Evolutionary conservation across 1,140 invertebrate species (phyloP).

Genomic region (Bombus waltoni): DNA sequence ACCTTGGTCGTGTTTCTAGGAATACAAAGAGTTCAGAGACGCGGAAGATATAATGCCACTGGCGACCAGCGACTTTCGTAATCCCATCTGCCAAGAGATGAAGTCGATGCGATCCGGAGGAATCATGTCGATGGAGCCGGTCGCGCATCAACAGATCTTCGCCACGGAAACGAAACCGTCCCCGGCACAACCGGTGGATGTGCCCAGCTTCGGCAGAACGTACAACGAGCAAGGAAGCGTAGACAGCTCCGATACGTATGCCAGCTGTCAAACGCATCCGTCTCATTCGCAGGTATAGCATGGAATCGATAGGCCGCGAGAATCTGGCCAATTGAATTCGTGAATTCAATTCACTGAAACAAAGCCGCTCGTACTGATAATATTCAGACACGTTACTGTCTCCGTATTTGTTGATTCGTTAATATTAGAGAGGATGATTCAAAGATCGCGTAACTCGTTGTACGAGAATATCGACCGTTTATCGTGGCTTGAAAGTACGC

Average conservation of each 20-base stretch:
- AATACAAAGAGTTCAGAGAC: slow-evolving; percentile 94
- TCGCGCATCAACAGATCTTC: slow-evolving; percentile 9
- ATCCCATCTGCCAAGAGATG: slow-evolving; percentile 91
- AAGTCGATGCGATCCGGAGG: slow-evolving; percentile 82
- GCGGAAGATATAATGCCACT: slow-evolving; percentile 93
- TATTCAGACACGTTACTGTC: too few relatives aligned
- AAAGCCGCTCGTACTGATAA: too few relatives aligned
- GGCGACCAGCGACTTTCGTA: slow-evolving; percentile 90
- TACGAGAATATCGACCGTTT: too few relatives aligned
- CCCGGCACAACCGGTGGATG: slow-evolving; percentile 53
- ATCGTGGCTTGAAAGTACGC: too few relatives aligned
- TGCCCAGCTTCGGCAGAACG: slow-evolving; percentile 74
- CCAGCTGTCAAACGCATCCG: slow-evolving; percentile 97
- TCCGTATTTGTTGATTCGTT: too few relatives aligned
- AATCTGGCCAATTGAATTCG: not conserved
- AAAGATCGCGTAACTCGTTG: too few relatives aligned
- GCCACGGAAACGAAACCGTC: slow-evolving; percentile 59
- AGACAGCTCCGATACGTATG: slow-evolving; percentile 95
- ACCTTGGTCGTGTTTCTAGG: slow-evolving; percentile 83
- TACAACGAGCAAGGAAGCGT: slow-evolving; percentile 89
- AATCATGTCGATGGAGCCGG: not conserved
- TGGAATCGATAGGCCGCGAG: not conserved
- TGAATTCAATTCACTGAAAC: not conserved
- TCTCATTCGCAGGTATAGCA: slow-evolving; percentile 87
- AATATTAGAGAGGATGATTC: too few relatives aligned